Evolutionary conservation across 1,140 invertebrate genomes (phyloP), one percentile per base, ranked within the genome.

Genomic region (Caenorhabditis briggsae): DNA sequence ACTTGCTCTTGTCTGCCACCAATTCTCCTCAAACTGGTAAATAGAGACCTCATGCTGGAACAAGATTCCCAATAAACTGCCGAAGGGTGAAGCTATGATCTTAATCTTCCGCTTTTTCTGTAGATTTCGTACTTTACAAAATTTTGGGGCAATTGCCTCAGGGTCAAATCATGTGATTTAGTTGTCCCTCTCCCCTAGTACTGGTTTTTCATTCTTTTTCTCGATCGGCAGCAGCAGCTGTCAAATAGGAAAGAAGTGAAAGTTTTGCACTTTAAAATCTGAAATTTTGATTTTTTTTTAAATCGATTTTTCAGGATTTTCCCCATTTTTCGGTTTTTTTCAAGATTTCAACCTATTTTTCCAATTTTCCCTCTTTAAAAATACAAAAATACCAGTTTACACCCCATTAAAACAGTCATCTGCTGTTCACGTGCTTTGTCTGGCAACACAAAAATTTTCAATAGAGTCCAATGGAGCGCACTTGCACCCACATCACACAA

Each of bases 101-200:
- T 58, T 20, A n/a, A n/a, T n/a, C n/a, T 8, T 18, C n/a, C n/a
- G 8, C 1, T 16, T 11, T 20, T n/a, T 58, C n/a, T 58, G 56
- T n/a, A 58, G 59, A 20, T 61, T 58, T 58, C 56, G 59, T 61
- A 61, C 59, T 61, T 61, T 61, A 61, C 59, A 61, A 61, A 23
- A n/a, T 50, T 78, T 46, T n/a, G n/a, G n/a, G n/a, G n/a, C n/a
- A n/a, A n/a, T n/a, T n/a, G n/a, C n/a, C n/a, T 78, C 18, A 78
- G 20, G 70, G 70, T 78, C 65, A 64, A 64, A 64, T 64, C 64
- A 78, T 78, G 46, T 78, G 70, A 78, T 78, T 70, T 16, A 23
- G 14, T 70, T 14, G 33, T 43, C 43, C 33, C 43, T 33, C 8
- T 23, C 33, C 8, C 33, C 23, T 2, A 33, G 33, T 33, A 33